phyloP scores from a whole-genome alignment of 2,888 invertebrate genomes.

The Watsonalla binaria region DNA sequence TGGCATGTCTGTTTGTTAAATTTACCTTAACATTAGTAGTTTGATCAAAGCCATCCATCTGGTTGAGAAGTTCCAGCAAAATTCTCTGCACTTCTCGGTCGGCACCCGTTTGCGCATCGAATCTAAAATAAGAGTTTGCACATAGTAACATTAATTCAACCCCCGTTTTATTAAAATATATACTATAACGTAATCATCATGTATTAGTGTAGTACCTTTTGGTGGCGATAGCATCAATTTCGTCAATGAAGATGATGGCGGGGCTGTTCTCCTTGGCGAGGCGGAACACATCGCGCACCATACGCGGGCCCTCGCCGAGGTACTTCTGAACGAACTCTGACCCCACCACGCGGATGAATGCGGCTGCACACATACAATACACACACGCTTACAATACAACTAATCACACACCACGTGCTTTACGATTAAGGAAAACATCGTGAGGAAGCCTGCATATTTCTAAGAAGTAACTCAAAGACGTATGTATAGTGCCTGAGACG shows the following conservation, averaged over 20 bases:
- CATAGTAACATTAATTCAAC: not conserved
- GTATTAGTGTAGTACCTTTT: conserved; percentile 81
- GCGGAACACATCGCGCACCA: conserved; percentile 99
- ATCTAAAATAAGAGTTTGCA: conserved; percentile 56
- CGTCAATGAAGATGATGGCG: conserved; percentile 99
- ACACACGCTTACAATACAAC: too few relatives aligned
- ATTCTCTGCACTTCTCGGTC: conserved; percentile 99
- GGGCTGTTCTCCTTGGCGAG: conserved; percentile 99
- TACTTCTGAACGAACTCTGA: conserved; percentile 99
- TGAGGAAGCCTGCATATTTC: too few relatives aligned
- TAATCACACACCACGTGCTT: too few relatives aligned
- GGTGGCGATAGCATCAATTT: conserved; percentile 99
- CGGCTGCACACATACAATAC: conserved; percentile 79
- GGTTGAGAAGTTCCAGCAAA: conserved; percentile 96
- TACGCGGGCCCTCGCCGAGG: conserved; percentile 98
- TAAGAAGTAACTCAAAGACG: too few relatives aligned
- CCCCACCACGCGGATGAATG: conserved; percentile 99
- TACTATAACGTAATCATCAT: too few relatives aligned
- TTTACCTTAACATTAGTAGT: conserved; percentile 98
- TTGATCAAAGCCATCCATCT: conserved; percentile 99
- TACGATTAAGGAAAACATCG: too few relatives aligned
- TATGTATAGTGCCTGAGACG: too few relatives aligned
- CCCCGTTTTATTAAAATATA: too few relatives aligned
- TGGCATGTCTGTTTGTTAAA: not conserved
- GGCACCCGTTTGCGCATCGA: conserved; percentile 99